Percentiles rank a stretch among this genome's conserved stretches.
phyloP scores from a whole-genome alignment of 2,113 vertebrate species.

The Odontophorus gujanensis region DNA sequence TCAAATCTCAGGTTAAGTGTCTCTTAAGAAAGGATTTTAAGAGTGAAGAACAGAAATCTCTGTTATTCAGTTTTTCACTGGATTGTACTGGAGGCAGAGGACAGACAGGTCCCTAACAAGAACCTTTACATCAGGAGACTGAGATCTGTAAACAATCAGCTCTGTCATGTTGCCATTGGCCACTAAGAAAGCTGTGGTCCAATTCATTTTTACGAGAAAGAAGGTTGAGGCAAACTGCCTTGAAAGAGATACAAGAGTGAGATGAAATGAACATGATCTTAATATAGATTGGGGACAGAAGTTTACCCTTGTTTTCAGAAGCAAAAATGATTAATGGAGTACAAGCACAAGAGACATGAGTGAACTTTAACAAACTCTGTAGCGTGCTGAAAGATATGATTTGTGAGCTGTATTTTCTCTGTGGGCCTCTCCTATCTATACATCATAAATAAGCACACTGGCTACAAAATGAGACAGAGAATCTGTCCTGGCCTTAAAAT shows the following conservation, averaged over 20 bases:
- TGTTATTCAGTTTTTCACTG: not conserved
- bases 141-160: not conserved
- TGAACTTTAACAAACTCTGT: conserved; percentile 44
- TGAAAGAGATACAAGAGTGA: rapidly evolving
- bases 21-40: not conserved
- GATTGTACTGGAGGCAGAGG: not conserved
- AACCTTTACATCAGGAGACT: rapidly evolving
- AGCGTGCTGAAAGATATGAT: not conserved
- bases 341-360: not conserved
- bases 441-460: not conserved
- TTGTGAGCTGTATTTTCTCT: conserved; percentile 29
- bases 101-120: not conserved
- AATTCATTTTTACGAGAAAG: not conserved
- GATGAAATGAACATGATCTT: not conserved
- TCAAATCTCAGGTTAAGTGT: not conserved
- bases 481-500: conserved; percentile 8
- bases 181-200: not conserved
- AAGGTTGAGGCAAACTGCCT: not conserved
- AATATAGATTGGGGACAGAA: not conserved
- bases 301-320: not conserved
- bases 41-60: not conserved
- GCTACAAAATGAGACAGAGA: not conserved
- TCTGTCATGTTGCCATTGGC: not conserved
- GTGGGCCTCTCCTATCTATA: not conserved
- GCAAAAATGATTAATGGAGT: conserved; percentile 51